Evolutionary conservation across 2,888 invertebrate genomes (phyloP), one percentile per base, ranked within the genome.

Genomic region (Polydrusus pterygomalis): DNA sequence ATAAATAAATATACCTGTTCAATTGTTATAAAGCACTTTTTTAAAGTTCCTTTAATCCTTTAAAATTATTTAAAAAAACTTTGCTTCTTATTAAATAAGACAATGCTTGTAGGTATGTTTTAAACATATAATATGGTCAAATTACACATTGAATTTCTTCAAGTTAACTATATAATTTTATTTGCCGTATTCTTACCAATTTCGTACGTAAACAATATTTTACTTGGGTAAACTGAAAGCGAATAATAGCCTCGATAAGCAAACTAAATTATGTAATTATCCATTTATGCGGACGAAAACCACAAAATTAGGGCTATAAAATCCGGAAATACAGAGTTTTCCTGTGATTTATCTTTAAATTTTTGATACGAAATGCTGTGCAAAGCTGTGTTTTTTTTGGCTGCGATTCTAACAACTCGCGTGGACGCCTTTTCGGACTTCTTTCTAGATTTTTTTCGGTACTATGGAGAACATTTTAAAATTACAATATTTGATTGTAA

Each of bases 361-460:
- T 47, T 25, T 25, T 25, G 25, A 25, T 43, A 2, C 7, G 40
- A 64, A 34, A 64, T 64, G 64, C 25, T 43, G n/a, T 47, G 64
- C 30, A 64, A 34, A 49, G 30, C 15, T 17, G 15, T 47, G 6
- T 17, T 64, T 47, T 6, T 64, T 47, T 8, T 49, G 11, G 7
- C 34, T 2, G 34, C n/a, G 8, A 49, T 64, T 49, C 15, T 49
- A 20, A 34, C 47, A 9, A 17, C 17, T 49, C 5, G 13, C 15
- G 20, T 25, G 34, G 5, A 15, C 17, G 47, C 49, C 20, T 47
- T 10, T 64, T 15, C 25, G 8, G 17, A 30, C 0, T 60, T 60
- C 70, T 63, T 77, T 40, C 38, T 68, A 40, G 78, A 69, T 58
- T 72, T 76, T 60, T 15, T 76, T 10, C 43, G 68, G 40, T 58